Percentiles rank a stretch among this genome's conserved stretches.
Evolutionary conservation across 2,888 invertebrate species (phyloP).

Genomic region (Uloborus plumipes): DNA sequence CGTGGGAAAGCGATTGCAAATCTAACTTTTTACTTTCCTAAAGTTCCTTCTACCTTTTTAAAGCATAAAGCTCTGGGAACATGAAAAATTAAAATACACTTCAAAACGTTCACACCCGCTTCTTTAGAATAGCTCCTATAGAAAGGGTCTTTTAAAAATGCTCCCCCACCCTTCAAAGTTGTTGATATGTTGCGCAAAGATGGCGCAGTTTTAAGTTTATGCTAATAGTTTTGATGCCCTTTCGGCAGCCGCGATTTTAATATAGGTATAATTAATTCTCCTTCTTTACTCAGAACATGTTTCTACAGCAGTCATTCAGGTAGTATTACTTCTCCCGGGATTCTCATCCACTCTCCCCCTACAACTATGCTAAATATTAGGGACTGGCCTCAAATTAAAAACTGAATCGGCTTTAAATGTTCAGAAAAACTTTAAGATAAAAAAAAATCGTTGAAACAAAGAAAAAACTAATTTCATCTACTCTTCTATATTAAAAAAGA

Average conservation of each 20-base stretch:
- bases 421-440: too few species aligned
- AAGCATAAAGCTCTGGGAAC: too few species aligned
- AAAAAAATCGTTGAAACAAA: too few species aligned
- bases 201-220: conserved; percentile 58
- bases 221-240: conserved; percentile 58
- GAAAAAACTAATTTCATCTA: too few species aligned
- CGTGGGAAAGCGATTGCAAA: too few species aligned
- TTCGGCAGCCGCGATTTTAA: conserved; percentile 56
- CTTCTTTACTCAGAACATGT: conserved; percentile 51
- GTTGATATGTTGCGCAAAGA: conserved; percentile 49
- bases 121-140: conserved; percentile 30
- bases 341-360: conserved; percentile 18
- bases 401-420: neutral
- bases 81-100: neutral
- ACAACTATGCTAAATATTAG: conserved; percentile 2
- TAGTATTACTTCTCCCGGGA: conserved; percentile 35
- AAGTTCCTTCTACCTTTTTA: too few species aligned
- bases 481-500: too few species aligned
- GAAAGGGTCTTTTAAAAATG: conserved; percentile 46
- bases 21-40: too few species aligned
- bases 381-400: conserved; percentile 16
- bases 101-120: conserved; percentile 8
- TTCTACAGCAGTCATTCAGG: conserved; percentile 58
- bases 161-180: conserved; percentile 22
- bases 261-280: conserved; percentile 59